phyloP scores from a whole-genome alignment of 1,140 invertebrate genomes.

The Orius insidiosus region DNA sequence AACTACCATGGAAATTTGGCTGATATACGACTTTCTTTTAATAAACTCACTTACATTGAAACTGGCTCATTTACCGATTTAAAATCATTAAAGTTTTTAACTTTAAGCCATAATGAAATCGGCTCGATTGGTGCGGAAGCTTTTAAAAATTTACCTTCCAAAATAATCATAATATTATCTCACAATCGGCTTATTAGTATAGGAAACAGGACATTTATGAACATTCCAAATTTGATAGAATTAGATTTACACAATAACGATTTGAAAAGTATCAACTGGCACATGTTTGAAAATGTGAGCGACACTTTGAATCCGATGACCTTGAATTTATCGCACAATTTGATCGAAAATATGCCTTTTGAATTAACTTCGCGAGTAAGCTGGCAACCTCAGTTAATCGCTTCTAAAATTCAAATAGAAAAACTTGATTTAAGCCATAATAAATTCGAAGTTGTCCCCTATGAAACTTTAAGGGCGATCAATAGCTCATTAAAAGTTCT shows the following conservation, averaged over 20 bases:
- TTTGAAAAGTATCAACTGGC: slow-evolving; percentile 43
- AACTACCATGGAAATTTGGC: slow-evolving; percentile 49
- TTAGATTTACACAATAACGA: slow-evolving; percentile 56
- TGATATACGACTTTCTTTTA: slow-evolving; percentile 58
- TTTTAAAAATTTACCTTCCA: slow-evolving; percentile 45
- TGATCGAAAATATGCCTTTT: slow-evolving; percentile 35
- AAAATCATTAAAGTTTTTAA: slow-evolving; percentile 43
- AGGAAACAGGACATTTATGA: slow-evolving; percentile 40
- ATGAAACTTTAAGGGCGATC: slow-evolving; percentile 38
- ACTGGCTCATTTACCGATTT: slow-evolving; percentile 44
- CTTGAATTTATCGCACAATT: slow-evolving; percentile 51
- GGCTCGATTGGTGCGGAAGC: slow-evolving; percentile 32
- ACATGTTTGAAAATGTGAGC: slow-evolving; percentile 45
- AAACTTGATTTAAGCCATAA: slow-evolving; percentile 54
- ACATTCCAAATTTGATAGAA: slow-evolving; percentile 46
- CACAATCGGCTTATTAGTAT: slow-evolving; percentile 43
- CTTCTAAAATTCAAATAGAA: slow-evolving; percentile 32
- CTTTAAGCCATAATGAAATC: slow-evolving; percentile 51
- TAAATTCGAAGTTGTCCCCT: slow-evolving; percentile 42
- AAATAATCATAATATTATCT: slow-evolving; percentile 48
- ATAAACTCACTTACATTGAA: slow-evolving; percentile 40
- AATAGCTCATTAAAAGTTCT: slow-evolving; percentile 42
- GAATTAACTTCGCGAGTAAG: not conserved
- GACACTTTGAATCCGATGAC: slow-evolving; percentile 37
- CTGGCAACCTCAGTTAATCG: slow-evolving; percentile 26